Base-by-base conservation (phyloP, 2,888 invertebrate genomes). In the Diachrysia chrysitis region DNA sequence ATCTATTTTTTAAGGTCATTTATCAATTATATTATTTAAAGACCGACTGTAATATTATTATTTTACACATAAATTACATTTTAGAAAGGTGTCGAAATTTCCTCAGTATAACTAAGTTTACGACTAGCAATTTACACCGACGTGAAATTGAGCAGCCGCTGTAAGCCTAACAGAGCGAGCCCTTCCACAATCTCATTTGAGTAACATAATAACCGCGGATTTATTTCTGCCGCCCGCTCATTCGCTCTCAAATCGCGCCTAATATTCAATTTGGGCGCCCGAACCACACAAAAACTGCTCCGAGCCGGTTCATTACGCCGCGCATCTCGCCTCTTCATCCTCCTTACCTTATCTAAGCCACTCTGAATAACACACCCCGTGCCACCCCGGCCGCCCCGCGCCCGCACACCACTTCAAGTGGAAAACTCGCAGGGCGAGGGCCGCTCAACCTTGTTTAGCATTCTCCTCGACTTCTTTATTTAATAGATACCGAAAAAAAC, bases 361-460 rank as follows among this genome's bases (percentile, higher is more conserved):
- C 93, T 93, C 94, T 90, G 93, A 92, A 92, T 91, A 90, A 88
- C 92, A 86, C 93, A 86, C 91, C 90, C 90, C 83, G 77, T 74
- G 79, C 74, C 74, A 75, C 74, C 74, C 74, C 88, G 90, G 19
- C 87, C 86, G 81, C 86, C 88, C 85, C 82, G 81, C 86, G 71
- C 87, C 88, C 90, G 87, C 91, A 89, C 91, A 91, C 93, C 92
- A 90, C 92, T 93, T 93, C 92, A 90, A 95, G 94, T 95, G 93
- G 94, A 94, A 94, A 94, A 94, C 94, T 93, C 94, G 87, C 89
- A 93, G 93, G 92, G 93, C 92, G 93, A 93, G 93, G 92, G 94
- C 92, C 92, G 93, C 94, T 93, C 93, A 92, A 93, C 94, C 94
- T 95, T 95, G 93, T 93, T 95, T 95, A 94, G 93, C 95, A 95